Evolutionary conservation across 2,113 vertebrate species (phyloP).

Genomic region (Irena cyanogastra): DNA sequence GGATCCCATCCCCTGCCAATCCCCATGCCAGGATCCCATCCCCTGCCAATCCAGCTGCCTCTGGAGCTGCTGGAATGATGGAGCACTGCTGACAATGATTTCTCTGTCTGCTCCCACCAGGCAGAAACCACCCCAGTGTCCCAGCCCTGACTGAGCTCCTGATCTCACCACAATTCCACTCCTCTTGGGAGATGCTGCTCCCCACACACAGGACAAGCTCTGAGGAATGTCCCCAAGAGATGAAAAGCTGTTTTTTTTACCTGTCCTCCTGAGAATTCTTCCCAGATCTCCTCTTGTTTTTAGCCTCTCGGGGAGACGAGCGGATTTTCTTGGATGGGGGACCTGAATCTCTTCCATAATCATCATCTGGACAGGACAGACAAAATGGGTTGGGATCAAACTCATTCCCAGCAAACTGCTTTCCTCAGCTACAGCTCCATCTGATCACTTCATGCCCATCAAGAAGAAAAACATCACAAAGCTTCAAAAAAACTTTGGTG

Average conservation of each 20-base stretch:
- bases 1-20: too few relatives aligned
- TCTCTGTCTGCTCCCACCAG: background rate
- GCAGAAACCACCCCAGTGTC: background rate
- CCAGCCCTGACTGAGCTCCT: background rate
- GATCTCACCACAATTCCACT: rapidly evolving
- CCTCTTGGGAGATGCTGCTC: background rate
- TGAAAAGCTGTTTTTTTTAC: conserved; percentile 60
- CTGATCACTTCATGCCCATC: background rate
- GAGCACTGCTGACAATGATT: background rate
- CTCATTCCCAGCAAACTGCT: background rate
- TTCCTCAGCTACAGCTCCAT: background rate
- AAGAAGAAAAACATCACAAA: background rate
- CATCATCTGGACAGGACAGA: conserved; percentile 81
- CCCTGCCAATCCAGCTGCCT: background rate
- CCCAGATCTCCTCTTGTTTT: conserved; percentile 88
- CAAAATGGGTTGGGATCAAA: background rate
- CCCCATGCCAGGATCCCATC: background rate
- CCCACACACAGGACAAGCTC: background rate
- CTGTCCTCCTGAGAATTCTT: conserved; percentile 98
- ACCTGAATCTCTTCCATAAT: conserved; percentile 86
- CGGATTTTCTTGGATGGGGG: conserved; percentile 94
- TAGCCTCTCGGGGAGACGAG: conserved; percentile 88
- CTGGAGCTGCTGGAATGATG: background rate
- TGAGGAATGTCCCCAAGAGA: background rate
- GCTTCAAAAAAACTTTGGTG: background rate